Evolutionary conservation across 2,888 invertebrate genomes (phyloP).

Genomic region (Bimastos eiseni): DNA sequence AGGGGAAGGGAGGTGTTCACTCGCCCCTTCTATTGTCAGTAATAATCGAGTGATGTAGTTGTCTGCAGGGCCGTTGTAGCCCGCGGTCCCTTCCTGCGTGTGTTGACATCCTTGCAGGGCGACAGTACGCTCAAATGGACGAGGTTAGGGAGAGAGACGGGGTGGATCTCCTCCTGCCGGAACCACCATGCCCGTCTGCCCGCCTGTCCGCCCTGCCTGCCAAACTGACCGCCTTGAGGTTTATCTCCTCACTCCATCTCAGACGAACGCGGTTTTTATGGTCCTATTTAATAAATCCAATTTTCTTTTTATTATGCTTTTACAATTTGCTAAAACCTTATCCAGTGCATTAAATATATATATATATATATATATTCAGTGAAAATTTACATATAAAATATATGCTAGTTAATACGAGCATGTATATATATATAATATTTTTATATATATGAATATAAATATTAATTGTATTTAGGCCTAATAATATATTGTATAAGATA

Average conservation of each 20-base stretch:
- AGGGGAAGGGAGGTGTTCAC: background rate
- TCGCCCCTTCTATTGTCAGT: background rate
- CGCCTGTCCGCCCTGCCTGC: no score
- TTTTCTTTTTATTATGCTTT: background rate
- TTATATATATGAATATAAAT: background rate
- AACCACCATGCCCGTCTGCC: no score
- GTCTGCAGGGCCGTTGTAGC: background rate
- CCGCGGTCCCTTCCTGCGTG: background rate
- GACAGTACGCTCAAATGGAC: background rate
- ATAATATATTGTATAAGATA: background rate
- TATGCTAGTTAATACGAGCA: background rate
- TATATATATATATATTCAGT: background rate
- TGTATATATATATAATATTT: background rate
- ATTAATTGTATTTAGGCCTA: no score
- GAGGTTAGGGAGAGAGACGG: background rate
- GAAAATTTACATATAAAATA: background rate
- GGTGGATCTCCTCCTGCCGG: background rate
- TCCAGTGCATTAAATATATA: background rate
- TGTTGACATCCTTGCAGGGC: background rate
- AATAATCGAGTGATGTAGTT: conserved; percentile 13
- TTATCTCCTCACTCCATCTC: background rate
- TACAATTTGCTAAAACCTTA: background rate
- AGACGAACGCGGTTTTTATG: background rate
- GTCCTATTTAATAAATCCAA: conserved; percentile 2
- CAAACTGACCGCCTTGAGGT: background rate